Evolutionary conservation across 2,113 vertebrate species (phyloP).

Genomic region (Choloepus hoffmanni): DNA sequence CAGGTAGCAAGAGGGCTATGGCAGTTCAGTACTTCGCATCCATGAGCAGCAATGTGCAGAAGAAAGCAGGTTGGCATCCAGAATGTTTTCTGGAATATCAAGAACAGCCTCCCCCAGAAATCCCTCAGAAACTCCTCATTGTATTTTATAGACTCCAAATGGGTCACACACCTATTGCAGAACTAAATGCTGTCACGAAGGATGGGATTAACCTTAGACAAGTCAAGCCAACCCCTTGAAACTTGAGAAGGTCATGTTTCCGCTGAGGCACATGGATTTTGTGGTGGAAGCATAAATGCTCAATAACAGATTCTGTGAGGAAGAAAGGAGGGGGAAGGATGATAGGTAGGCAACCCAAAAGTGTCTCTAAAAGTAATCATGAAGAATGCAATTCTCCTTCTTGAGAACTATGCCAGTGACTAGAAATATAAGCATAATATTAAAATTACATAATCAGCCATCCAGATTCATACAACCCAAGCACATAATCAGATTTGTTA

Average conservation of each 20-base stretch:
- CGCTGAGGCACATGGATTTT: background rate
- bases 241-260: background rate
- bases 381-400: background rate
- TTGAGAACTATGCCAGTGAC: background rate
- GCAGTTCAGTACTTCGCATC: background rate
- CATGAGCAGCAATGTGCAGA: background rate
- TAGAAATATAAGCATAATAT: constrained; percentile 24
- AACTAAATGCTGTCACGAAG: background rate
- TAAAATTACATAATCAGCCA: constrained; percentile 22
- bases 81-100: background rate
- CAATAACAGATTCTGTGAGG: background rate
- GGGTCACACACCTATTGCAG: background rate
- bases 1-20: background rate
- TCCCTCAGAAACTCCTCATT: background rate
- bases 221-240: background rate
- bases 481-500: background rate
- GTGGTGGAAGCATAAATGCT: background rate
- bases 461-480: background rate
- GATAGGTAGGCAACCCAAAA: background rate
- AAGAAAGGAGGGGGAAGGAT: background rate
- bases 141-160: background rate
- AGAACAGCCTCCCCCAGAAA: background rate
- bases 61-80: background rate
- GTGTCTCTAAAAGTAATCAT: background rate
- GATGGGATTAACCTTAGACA: background rate